phyloP scores from a whole-genome alignment of 2,113 vertebrate genomes.

The human region GRCh38 chr6:166146001-166146500 shows the following conservation, averaged over 20 bases:
- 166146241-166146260: background rate
- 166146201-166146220: background rate
- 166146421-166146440: background rate
- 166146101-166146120: background rate
- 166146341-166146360: background rate
- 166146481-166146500: no score
- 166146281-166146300: no score
- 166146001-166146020: background rate
- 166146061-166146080: no score
- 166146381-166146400: no score
- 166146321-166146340: background rate
- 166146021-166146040: background rate
- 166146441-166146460: no score
- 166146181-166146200: background rate
- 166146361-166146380: background rate
- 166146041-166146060: background rate
- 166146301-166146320: background rate
- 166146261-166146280: background rate
- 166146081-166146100: background rate
- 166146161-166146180: no score
- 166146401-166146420: background rate
- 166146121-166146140: background rate
- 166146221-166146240: rapidly evolving
- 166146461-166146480: no score
- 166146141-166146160: background rate